Conservation (phyloP, 1,140 invertebrate species). For the Cotesia glomerata region DNA sequence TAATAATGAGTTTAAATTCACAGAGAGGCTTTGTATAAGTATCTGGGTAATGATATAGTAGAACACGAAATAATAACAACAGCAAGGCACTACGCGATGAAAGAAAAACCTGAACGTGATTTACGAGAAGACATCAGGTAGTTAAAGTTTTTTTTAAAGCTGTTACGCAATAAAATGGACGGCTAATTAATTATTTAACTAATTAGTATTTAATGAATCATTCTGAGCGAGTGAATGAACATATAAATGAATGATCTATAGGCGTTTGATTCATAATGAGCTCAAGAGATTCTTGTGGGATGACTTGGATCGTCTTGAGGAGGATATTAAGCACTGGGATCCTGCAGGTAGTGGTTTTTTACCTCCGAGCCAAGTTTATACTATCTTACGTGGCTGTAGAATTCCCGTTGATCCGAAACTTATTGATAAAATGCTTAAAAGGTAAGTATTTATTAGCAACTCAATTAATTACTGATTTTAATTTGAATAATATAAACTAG, state of each 20-base stretch:
- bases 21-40: conserved; percentile 66
- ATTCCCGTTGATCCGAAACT: conserved; percentile 72
- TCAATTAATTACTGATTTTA: conserved; percentile 20
- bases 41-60: conserved; percentile 70
- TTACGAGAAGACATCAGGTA: conserved; percentile 63
- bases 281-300: conserved; percentile 74
- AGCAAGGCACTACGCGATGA: conserved; percentile 68
- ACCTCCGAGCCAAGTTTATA: conserved; percentile 64
- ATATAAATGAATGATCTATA: conserved; percentile 34
- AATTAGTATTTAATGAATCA: conserved; percentile 13
- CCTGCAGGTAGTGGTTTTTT: conserved; percentile 66
- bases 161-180: background rate
- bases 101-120: conserved; percentile 51
- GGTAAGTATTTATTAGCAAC: conserved; percentile 62
- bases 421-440: conserved; percentile 72
- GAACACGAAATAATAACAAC: conserved; percentile 82
- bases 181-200: conserved; percentile 15
- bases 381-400: conserved; percentile 69
- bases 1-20: conserved; percentile 29
- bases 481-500: too few relatives aligned
- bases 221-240: background rate
- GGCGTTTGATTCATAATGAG: conserved; percentile 71
- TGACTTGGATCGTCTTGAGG: conserved; percentile 69
- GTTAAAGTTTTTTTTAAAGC: background rate
- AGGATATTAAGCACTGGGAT: conserved; percentile 72